Conservation (phyloP, 2,888 invertebrate genomes). For the Cheilosia scutellata region DNA sequence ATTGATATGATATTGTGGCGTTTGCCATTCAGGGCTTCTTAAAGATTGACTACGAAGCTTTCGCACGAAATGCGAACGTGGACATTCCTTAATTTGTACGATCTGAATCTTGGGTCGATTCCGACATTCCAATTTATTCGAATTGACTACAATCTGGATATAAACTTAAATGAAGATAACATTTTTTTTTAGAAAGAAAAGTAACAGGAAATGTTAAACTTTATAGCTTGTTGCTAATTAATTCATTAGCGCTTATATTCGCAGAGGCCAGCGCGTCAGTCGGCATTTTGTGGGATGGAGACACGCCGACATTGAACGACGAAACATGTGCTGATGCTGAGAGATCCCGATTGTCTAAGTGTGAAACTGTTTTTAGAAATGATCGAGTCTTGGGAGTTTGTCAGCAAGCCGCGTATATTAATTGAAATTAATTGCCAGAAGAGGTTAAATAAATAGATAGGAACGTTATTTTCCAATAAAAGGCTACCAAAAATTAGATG, state of each 20-base stretch:
- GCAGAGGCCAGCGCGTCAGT: constrained; percentile 5
- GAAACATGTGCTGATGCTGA: constrained; percentile 22
- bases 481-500: neutral
- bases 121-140: constrained; percentile 22
- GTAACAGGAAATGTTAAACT: constrained; percentile 1
- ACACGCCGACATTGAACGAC: neutral
- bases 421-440: constrained; percentile 48
- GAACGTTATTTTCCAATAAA: constrained; percentile 9
- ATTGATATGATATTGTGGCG: constrained; percentile 58
- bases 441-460: constrained; percentile 23
- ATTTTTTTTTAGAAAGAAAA: neutral
- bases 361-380: constrained; percentile 34
- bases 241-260: constrained; percentile 33
- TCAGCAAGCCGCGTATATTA: constrained; percentile 10
- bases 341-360: neutral
- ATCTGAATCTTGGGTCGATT: constrained; percentile 49
- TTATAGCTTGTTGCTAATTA: constrained; percentile 27
- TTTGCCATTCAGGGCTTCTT: constrained; percentile 24
- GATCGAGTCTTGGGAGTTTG: constrained; percentile 12
- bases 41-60: constrained; percentile 34
- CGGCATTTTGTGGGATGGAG: constrained; percentile 2
- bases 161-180: neutral
- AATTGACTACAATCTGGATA: constrained; percentile 40
- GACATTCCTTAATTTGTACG: neutral
- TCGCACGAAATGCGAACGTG: constrained; percentile 38